phyloP scores from a whole-genome alignment of 1,140 invertebrate genomes.

The Bilobella aurantiaca region DNA sequence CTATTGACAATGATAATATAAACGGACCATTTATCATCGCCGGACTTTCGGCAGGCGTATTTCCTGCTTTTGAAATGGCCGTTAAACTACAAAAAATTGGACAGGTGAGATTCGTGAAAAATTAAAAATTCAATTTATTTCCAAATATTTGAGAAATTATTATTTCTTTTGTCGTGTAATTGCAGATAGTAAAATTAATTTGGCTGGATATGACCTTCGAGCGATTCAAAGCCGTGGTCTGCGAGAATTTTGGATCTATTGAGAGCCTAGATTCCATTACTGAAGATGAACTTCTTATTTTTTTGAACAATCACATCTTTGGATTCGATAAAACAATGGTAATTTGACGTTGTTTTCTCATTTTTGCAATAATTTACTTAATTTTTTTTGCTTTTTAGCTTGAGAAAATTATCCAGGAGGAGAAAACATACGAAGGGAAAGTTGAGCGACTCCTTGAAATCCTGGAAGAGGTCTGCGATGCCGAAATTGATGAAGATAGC shows the following conservation, averaged over 20 bases:
- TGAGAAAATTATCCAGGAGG: neutral
- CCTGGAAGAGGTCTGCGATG: neutral
- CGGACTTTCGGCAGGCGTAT: neutral
- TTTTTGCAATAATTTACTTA: no score
- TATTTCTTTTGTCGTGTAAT: neutral
- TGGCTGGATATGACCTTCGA: constrained; percentile 1
- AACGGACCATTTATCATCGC: neutral
- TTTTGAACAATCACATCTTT: neutral
- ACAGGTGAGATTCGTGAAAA: neutral
- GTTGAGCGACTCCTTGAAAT: neutral
- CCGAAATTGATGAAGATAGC: neutral
- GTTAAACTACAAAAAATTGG: neutral
- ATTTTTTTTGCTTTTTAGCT: no score
- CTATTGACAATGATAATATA: neutral
- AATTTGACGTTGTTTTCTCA: no score
- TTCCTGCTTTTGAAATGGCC: neutral
- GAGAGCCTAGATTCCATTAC: neutral
- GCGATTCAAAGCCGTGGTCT: neutral
- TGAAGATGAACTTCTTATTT: neutral
- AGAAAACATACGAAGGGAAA: neutral
- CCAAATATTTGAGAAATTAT: no score
- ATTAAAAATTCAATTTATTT: no score
- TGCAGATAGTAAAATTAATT: neutral
- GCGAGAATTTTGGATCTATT: neutral
- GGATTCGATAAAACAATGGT: neutral